phyloP scores from a whole-genome alignment of 2,888 invertebrate genomes.

The Belgica antarctica region DNA sequence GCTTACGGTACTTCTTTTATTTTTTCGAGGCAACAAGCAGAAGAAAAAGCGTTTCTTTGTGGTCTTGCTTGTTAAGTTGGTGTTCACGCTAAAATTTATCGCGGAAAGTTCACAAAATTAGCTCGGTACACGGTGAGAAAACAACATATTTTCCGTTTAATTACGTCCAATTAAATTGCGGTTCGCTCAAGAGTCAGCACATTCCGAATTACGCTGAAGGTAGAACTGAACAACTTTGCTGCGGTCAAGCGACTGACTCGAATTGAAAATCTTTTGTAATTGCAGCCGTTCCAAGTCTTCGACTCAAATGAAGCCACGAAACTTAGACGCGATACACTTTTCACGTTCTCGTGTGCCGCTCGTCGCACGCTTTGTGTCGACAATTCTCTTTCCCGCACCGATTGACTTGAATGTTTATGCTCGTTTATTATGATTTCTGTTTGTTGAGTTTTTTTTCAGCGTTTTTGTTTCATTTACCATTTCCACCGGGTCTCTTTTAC shows the following conservation, averaged over 20 bases:
- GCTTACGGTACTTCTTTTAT: slow-evolving; percentile 11
- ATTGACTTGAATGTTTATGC: slow-evolving; percentile 19
- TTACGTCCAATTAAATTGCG: slow-evolving; percentile 2
- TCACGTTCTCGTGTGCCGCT: background rate
- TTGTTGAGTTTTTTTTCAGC: slow-evolving; percentile 1
- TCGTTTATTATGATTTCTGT: slow-evolving; percentile 30
- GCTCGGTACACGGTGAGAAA: background rate
- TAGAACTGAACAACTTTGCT: background rate
- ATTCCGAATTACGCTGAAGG: background rate
- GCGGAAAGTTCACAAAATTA: background rate
- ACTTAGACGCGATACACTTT: background rate
- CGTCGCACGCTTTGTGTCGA: slow-evolving; percentile 10
- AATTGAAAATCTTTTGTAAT: slow-evolving; percentile 32
- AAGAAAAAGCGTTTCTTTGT: background rate
- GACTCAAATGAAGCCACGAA: background rate
- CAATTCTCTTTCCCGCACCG: slow-evolving; percentile 10
- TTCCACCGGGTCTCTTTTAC: slow-evolving; percentile 16
- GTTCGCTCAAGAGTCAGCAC: background rate
- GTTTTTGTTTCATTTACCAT: slow-evolving; percentile 31
- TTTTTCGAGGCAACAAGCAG: background rate
- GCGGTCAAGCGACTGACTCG: slow-evolving; percentile 11
- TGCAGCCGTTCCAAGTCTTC: background rate
- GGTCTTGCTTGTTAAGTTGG: background rate
- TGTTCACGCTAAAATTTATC: background rate
- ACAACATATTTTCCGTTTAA: background rate